Conservation (phyloP, 2,888 invertebrate species). For the Diarsia rubi region DNA sequence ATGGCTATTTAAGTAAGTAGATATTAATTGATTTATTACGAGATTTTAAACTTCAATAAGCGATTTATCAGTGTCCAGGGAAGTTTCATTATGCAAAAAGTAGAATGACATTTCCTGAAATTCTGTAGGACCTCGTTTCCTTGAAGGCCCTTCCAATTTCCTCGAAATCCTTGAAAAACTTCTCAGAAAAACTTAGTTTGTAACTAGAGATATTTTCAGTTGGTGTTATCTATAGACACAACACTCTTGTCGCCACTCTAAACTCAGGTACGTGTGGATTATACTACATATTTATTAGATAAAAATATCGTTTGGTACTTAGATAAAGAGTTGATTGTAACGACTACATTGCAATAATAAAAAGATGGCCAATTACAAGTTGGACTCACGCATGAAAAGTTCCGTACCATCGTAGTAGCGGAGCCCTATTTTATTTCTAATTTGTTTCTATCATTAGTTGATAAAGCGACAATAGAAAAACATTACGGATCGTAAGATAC, state of each 20-base stretch:
- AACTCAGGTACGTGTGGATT: background rate
- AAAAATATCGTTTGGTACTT: background rate
- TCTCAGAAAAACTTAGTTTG: background rate
- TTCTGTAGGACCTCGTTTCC: background rate
- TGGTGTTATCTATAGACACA: background rate
- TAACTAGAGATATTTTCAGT: background rate
- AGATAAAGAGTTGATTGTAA: background rate
- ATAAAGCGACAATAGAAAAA: too few relatives aligned
- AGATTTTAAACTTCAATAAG: slow-evolving; percentile 68
- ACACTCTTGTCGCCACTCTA: background rate
- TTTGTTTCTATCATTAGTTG: too few relatives aligned
- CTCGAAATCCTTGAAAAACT: background rate
- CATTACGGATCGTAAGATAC: too few relatives aligned
- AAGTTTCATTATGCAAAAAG: slow-evolving; percentile 26
- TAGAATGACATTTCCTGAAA: slow-evolving; percentile 1
- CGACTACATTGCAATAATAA: background rate
- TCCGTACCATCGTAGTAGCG: too few relatives aligned
- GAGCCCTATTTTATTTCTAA: too few relatives aligned
- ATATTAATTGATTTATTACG: slow-evolving; percentile 73
- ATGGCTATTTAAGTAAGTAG: slow-evolving; percentile 75
- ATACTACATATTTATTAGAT: background rate
- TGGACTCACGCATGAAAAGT: too few relatives aligned
- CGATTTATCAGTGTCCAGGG: slow-evolving; percentile 56
- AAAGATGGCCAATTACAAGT: background rate
- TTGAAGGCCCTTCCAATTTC: too few relatives aligned